Evolutionary conservation across 2,888 invertebrate genomes (phyloP).

Genomic region (Molanna angustata): DNA sequence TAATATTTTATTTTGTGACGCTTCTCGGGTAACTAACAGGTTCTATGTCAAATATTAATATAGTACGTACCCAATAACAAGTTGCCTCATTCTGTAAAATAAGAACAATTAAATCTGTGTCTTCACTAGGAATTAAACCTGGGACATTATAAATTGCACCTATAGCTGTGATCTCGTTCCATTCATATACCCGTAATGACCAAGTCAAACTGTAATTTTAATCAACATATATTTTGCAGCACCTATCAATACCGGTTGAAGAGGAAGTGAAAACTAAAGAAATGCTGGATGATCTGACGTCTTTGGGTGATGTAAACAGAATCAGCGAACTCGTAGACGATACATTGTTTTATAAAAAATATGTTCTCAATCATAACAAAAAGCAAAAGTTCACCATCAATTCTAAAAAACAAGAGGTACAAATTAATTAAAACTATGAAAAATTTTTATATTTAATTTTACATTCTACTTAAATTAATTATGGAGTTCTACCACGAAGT

Average conservation of each 20-base stretch:
- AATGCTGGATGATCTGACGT: slow-evolving; percentile 18
- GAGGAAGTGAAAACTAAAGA: slow-evolving; percentile 7
- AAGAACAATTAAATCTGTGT: too few species aligned
- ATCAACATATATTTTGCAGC: slow-evolving; percentile 2
- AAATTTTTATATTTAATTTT: not conserved
- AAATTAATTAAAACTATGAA: not conserved
- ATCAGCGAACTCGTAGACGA: slow-evolving; percentile 44
- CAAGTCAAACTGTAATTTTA: too few species aligned
- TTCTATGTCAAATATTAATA: too few species aligned
- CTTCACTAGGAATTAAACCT: too few species aligned
- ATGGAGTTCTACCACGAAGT: too few species aligned
- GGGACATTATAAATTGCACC: too few species aligned
- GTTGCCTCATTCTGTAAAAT: too few species aligned
- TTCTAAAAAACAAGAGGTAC: slow-evolving; percentile 36
- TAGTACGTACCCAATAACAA: too few species aligned
- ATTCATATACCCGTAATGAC: not conserved
- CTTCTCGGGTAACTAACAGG: too few species aligned
- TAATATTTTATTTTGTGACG: too few species aligned
- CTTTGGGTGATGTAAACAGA: slow-evolving; percentile 34
- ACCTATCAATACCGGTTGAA: slow-evolving; percentile 9
- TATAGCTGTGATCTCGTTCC: too few species aligned
- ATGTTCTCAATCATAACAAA: slow-evolving; percentile 46
- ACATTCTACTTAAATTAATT: too few species aligned
- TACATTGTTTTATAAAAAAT: slow-evolving; percentile 46
- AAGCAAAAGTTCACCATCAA: slow-evolving; percentile 46